Conservation (phyloP, 2,888 invertebrate genomes). For the Athripsodes cinereus region DNA sequence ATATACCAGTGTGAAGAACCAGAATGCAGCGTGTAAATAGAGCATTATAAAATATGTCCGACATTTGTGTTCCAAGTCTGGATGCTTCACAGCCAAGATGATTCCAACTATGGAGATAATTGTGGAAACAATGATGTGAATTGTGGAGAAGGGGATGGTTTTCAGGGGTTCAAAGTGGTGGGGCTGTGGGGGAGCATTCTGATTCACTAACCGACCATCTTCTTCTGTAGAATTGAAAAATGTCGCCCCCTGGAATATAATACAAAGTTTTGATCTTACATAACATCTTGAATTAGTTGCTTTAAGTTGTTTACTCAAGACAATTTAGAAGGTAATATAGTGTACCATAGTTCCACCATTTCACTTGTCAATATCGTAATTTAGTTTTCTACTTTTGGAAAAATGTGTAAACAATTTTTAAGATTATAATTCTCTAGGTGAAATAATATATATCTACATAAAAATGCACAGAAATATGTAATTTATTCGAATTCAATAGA, state of each 20-base stretch:
- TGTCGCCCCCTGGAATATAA: conserved; percentile 24
- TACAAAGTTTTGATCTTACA: no score
- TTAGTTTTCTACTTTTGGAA: no score
- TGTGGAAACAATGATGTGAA: conserved; percentile 20
- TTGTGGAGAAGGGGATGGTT: conserved; percentile 20
- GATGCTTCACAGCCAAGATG: conserved; percentile 33
- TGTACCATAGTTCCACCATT: no score
- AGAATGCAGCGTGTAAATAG: conserved; percentile 51
- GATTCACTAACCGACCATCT: conserved; percentile 25
- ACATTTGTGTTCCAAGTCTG: conserved; percentile 41
- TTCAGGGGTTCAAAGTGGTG: conserved; percentile 24
- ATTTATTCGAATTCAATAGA: no score
- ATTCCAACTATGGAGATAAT: conserved; percentile 25
- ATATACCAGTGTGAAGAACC: conserved; percentile 55
- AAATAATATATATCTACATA: no score
- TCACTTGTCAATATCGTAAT: no score
- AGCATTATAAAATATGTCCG: conserved; percentile 54
- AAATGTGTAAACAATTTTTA: no score
- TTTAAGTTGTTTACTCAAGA: no score
- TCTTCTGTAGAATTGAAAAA: conserved; percentile 26
- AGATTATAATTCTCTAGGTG: no score
- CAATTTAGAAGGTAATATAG: no score
- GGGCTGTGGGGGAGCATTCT: conserved; percentile 14
- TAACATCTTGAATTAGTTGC: no score
- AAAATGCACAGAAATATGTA: no score